A percentile compares a stretch with the other conserved stretches of the same genome.
Evolutionary conservation across 2,113 vertebrate genomes (phyloP).

Genomic region (Chaenocephalus aceratus): DNA sequence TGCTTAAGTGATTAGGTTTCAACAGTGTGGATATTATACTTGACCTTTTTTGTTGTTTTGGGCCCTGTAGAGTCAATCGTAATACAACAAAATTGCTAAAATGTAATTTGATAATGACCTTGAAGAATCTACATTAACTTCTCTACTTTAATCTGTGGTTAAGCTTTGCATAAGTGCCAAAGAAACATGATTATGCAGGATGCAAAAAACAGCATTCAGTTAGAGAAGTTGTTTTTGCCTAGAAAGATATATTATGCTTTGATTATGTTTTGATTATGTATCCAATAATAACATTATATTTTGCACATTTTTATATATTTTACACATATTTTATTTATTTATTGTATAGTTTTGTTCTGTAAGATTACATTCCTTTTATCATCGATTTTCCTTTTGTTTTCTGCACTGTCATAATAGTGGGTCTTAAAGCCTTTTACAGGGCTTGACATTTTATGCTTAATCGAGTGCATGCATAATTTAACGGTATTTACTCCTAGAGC

Average conservation of each 20-base stretch:
- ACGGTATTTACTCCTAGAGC: slow-evolving; percentile 4
- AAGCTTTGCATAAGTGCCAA: neutral
- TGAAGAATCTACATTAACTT: neutral
- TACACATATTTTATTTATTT: no score
- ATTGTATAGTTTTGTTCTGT: no score
- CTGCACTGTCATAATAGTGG: neutral
- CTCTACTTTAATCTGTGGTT: neutral
- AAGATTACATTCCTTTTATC: neutral
- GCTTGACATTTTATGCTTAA: neutral
- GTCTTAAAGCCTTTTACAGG: neutral
- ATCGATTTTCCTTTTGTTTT: no score
- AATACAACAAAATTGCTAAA: slow-evolving; percentile 22
- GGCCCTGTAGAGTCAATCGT: neutral
- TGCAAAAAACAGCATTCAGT: neutral
- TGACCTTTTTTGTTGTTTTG: slow-evolving; percentile 22
- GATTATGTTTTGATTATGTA: no score
- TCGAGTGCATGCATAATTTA: slow-evolving; percentile 10
- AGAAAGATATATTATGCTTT: no score
- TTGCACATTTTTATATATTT: no score
- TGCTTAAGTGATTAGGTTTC: slow-evolving; percentile 21
- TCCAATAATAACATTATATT: no score
- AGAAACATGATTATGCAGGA: neutral
- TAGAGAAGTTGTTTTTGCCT: no score
- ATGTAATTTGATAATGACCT: slow-evolving; percentile 15
- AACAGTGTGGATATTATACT: slow-evolving; percentile 13